These are phyloP conservation scores for Hirtodrosophila trivittata DNA, from an alignment of 2,888 invertebrate species.

Conservation along the genomic window DNA sequence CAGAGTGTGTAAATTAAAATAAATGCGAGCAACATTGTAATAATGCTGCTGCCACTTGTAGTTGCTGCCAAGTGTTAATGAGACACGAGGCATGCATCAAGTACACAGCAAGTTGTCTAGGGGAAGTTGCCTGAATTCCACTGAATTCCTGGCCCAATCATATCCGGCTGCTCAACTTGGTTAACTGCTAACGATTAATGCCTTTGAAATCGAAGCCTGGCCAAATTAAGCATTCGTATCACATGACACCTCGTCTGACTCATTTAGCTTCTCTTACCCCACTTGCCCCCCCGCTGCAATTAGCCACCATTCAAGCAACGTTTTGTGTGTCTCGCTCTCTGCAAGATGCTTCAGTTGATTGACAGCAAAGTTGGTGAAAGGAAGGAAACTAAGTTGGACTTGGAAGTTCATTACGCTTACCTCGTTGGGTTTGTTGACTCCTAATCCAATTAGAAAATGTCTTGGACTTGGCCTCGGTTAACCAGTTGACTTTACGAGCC, in stretches of 20 bases:
- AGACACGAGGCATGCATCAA: constrained; percentile 24
- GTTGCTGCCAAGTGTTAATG: constrained; percentile 45
- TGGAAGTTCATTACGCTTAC: constrained; percentile 69
- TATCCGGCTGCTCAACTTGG: neutral
- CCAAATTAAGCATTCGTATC: constrained; percentile 67
- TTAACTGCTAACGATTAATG: neutral
- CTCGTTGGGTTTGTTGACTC: constrained; percentile 66
- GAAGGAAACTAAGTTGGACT: too few species aligned
- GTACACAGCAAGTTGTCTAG: constrained; percentile 11
- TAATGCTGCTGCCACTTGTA: constrained; percentile 37
- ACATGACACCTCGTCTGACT: constrained; percentile 62
- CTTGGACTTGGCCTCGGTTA: constrained; percentile 57
- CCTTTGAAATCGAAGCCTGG: constrained; percentile 34
- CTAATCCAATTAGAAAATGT: constrained; percentile 74
- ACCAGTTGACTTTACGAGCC: constrained; percentile 47
- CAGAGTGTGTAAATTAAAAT: constrained; percentile 71
- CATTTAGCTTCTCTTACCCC: constrained; percentile 45
- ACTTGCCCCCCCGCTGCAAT: constrained; percentile 33
- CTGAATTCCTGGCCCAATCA: too few species aligned
- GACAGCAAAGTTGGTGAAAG: constrained; percentile 21
- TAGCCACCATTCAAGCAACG: constrained; percentile 44
- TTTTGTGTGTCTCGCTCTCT: too few species aligned
- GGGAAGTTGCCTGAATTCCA: too few species aligned
- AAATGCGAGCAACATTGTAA: constrained; percentile 58
- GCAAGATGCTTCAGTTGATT: constrained; percentile 39